Evolutionary conservation across 2,797 vertebrate genomes (phyloP).

Genomic region (Anas acuta): DNA sequence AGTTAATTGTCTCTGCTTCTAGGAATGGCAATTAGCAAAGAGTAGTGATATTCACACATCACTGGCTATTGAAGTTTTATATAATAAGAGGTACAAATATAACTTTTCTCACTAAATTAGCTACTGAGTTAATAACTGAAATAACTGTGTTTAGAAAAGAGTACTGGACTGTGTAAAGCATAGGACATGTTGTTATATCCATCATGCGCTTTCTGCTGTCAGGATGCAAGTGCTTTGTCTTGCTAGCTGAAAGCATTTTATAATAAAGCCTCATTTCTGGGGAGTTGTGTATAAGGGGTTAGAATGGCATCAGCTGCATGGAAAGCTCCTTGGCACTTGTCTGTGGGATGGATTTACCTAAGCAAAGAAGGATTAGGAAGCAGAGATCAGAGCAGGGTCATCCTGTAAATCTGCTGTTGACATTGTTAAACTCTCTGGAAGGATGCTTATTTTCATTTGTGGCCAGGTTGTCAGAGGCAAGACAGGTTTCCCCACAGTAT

Average conservation of each 20-base stretch:
- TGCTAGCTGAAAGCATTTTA: background rate
- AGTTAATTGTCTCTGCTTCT: background rate
- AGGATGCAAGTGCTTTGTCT: background rate
- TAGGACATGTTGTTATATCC: background rate
- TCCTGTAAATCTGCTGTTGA: background rate
- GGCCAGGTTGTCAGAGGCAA: background rate
- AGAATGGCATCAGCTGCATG: background rate
- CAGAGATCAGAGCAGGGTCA: background rate
- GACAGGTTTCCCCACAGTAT: background rate
- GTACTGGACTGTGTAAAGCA: background rate
- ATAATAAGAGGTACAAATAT: background rate
- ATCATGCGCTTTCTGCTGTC: accelerated
- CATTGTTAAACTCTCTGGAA: accelerated
- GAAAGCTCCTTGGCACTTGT: background rate
- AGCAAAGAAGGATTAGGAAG: background rate
- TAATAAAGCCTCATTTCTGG: background rate
- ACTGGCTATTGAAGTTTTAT: background rate
- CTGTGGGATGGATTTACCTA: background rate
- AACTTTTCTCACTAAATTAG: conserved; percentile 15
- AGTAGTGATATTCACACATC: conserved; percentile 17
- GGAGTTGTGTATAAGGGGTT: background rate
- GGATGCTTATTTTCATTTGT: accelerated
- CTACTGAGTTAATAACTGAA: conserved; percentile 4
- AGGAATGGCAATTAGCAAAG: conserved; percentile 26
- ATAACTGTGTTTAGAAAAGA: background rate